Percentiles rank a stretch among this genome's conserved stretches.
Conservation (phyloP, 2,888 invertebrate species). For the Xestia sexstrigata region DNA sequence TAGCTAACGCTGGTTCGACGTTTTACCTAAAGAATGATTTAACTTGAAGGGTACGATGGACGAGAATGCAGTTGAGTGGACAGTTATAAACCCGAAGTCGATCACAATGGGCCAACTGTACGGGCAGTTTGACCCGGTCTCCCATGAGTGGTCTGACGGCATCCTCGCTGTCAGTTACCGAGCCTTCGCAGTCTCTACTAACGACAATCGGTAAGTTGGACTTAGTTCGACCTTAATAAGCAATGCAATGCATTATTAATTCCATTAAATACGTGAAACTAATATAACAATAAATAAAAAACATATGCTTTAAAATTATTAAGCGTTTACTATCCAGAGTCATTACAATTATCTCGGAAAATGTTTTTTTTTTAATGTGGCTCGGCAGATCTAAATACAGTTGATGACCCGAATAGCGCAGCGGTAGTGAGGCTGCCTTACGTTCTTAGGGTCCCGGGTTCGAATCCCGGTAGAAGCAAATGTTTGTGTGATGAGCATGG, state of each 20-base stretch:
- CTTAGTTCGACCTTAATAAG: not conserved
- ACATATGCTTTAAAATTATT: not conserved
- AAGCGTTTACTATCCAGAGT: not conserved
- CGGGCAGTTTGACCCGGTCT: slow-evolving; percentile 98
- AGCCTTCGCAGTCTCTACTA: slow-evolving; percentile 94
- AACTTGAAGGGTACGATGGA: slow-evolving; percentile 92
- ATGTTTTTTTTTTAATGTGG: not conserved
- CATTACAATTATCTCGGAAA: not conserved
- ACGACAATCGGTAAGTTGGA: slow-evolving; percentile 91
- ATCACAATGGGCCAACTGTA: slow-evolving; percentile 99
- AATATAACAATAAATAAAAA: not conserved
- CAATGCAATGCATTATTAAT: not conserved
- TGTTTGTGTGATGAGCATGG: no score
- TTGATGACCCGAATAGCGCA: no score
- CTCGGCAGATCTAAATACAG: not conserved
- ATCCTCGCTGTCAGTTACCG: slow-evolving; percentile 96
- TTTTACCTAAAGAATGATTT: not conserved
- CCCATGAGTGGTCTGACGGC: slow-evolving; percentile 98
- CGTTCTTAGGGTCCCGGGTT: no score
- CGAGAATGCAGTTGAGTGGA: slow-evolving; percentile 94
- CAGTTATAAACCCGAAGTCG: slow-evolving; percentile 97
- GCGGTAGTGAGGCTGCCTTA: no score
- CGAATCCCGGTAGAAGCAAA: no score
- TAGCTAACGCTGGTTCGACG: not conserved
- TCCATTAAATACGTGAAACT: not conserved